A percentile compares a stretch with the other conserved stretches of the same genome.
phyloP scores from a whole-genome alignment of 2,113 vertebrate genomes.

The Phocoena sinus region DNA sequence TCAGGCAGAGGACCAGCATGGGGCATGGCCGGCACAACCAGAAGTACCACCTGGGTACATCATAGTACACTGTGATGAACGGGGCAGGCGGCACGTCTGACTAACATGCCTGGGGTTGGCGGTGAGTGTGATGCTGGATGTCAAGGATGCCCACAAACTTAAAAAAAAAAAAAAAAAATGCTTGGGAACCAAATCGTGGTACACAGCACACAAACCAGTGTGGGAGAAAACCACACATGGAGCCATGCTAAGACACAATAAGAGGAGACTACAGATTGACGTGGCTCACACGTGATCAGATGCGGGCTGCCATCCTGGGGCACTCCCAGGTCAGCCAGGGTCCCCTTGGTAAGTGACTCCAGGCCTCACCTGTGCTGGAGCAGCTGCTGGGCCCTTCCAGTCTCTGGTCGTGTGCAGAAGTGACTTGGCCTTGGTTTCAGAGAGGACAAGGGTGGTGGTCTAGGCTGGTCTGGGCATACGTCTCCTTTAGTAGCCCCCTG shows the following conservation, averaged over 20 bases:
- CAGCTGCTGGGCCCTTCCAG: not conserved
- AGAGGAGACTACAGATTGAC: not conserved
- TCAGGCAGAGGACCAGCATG: not conserved
- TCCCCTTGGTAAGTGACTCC: not conserved
- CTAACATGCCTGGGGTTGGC: not conserved
- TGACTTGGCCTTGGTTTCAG: not conserved
- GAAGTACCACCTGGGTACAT: not conserved
- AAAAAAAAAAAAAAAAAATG: not conserved
- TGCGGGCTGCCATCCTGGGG: not conserved
- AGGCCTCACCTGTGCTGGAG: not conserved
- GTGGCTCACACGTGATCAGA: not conserved
- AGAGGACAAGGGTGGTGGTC: not conserved
- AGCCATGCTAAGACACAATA: not conserved
- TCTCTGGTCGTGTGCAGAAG: not conserved
- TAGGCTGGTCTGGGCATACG: not conserved
- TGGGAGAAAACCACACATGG: not conserved
- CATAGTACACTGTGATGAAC: not conserved
- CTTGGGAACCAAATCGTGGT: not conserved
- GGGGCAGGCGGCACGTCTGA: not conserved
- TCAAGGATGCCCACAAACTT: not conserved
- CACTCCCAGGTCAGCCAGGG: not conserved
- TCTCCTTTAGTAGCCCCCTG: not conserved
- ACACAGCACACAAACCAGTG: not conserved
- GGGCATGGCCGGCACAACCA: not conserved
- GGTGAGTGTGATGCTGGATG: not conserved